Evolutionary conservation across 2,888 invertebrate species (phyloP).

Genomic region (Koerneria pararmatus): DNA sequence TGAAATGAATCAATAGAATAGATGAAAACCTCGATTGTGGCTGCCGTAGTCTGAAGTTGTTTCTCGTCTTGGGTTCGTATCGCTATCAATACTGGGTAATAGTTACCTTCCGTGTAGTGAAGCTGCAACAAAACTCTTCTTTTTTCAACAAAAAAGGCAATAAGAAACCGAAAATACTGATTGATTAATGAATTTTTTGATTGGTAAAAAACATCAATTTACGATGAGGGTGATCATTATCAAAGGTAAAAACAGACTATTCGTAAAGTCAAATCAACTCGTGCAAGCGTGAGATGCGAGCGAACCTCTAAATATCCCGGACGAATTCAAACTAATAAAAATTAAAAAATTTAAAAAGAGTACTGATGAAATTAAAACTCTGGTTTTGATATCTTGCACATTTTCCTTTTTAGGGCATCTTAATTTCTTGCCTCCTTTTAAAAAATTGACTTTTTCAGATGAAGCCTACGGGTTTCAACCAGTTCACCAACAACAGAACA

Average conservation of each 20-base stretch:
- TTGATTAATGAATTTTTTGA: too few relatives aligned
- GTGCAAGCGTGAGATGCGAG: too few relatives aligned
- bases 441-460: conserved; percentile 28
- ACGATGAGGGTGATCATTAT: too few relatives aligned
- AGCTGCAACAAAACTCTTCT: conserved; percentile 33
- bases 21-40: conserved; percentile 50
- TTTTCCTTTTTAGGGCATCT: conserved; percentile 26
- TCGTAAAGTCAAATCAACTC: too few relatives aligned
- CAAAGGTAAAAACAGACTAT: too few relatives aligned
- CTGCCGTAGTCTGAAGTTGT: conserved; percentile 54
- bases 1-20: too few relatives aligned
- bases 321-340: too few relatives aligned
- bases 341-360: too few relatives aligned
- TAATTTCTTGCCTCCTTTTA: conserved; percentile 5
- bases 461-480: not conserved
- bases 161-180: conserved; percentile 16
- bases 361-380: too few relatives aligned
- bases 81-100: conserved; percentile 53
- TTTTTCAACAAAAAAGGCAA: not conserved
- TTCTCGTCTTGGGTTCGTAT: conserved; percentile 40
- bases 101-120: conserved; percentile 45
- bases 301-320: too few relatives aligned
- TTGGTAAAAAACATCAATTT: too few relatives aligned
- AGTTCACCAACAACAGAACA: not conserved
- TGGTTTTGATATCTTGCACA: conserved; percentile 15